These are phyloP conservation scores for Corythaixoides concolor DNA, from an alignment of 2,113 vertebrate species.

Conservation along the genomic window DNA sequence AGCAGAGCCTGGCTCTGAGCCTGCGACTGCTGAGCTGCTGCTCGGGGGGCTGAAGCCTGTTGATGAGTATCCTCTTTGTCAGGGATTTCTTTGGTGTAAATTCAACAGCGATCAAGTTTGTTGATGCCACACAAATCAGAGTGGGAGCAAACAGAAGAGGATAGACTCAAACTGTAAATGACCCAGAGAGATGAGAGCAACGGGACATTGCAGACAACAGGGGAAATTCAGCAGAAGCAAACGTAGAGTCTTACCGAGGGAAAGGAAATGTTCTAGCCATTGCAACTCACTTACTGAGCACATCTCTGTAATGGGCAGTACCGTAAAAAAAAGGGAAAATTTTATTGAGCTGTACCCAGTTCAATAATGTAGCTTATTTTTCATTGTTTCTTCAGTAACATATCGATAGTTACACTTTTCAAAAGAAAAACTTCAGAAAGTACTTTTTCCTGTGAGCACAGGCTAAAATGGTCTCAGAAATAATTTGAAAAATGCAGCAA, in stretches of 20 bases:
- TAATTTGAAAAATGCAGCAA: background rate
- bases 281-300: background rate
- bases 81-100: background rate
- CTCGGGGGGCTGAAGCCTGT: rapidly evolving
- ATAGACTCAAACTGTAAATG: background rate
- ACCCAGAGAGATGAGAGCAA: background rate
- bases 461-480: background rate
- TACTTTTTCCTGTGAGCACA: background rate
- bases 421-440: background rate
- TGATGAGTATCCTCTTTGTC: background rate
- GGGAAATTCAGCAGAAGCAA: background rate
- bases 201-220: background rate
- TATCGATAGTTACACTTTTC: background rate
- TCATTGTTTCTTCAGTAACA: background rate
- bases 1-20: too few relatives aligned
- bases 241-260: background rate
- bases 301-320: background rate
- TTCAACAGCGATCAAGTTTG: background rate
- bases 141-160: background rate
- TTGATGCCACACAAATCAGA: background rate
- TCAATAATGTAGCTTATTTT: background rate
- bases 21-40: background rate
- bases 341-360: background rate
- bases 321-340: background rate
- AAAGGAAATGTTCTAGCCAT: background rate